Base-by-base conservation (phyloP, 2,113 vertebrate species). In the Tyto alba region DNA sequence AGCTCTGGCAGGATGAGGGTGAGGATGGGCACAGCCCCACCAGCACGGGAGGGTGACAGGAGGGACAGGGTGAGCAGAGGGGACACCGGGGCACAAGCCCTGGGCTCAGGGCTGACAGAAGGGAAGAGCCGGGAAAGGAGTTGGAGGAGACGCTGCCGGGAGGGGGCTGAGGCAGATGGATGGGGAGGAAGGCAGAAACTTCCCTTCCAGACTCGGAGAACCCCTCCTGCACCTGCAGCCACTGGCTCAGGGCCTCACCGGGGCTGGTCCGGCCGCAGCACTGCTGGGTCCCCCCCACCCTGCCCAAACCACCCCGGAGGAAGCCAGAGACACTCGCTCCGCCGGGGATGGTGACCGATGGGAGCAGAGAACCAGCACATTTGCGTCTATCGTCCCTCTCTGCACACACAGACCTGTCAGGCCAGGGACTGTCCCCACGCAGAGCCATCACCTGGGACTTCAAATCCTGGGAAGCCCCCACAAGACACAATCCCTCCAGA, bases 121-220 rank as follows among this genome's bases (percentile, higher is more conserved):
- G 48, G 48, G 56, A 56, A 63, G 7, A 50, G 22, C 16, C 26
- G 16, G 52, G 16, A 4, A 6, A 48, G 15, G 38, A 53, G 38
- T 7, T 0, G 1, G 32, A 47, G 47, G 23, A 84, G 45, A n/a
- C 0, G 4, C 14, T 0, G 0, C 40, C 4, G 1, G 64, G 56
- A 47, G 11, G 47, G 27, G 45, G 23, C 7, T 3, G 18, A 53
- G 78, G 53, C 10, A 34, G 45, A 15, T 2, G 25, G 82, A 67
- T 16, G 55, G 5, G 36, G 43, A 76, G 7, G 16, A 45, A 78
- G 32, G 41, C 50, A 73, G 30, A 79, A 40, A 20, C 13, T 47
- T 66, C 53, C 14, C 34, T 43, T 21, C n/a, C 11, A 4, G 30
- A 23, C 10, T 47, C n/a, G 34, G 22, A 55, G 56, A 38, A 17